These are phyloP conservation scores for Agriopis leucophaearia DNA, from an alignment of 2,888 invertebrate genomes.

Conservation along the genomic window DNA sequence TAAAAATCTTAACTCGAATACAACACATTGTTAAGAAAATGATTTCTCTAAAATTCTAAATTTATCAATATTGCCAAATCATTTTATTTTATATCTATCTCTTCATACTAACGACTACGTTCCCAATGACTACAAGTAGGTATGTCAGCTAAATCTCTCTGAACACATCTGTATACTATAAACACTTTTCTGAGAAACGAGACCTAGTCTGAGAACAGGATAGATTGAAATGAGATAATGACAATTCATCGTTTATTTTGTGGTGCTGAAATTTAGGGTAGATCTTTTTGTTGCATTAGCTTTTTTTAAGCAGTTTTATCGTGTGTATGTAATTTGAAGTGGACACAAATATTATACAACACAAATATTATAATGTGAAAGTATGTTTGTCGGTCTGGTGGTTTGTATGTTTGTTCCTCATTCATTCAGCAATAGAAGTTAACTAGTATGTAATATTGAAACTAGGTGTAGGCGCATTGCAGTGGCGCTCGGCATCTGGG, in stretches of 20 bases:
- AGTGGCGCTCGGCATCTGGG: constrained; percentile 63
- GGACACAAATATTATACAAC: too few relatives aligned
- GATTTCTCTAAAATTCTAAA: too few relatives aligned
- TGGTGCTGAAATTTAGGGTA: too few relatives aligned
- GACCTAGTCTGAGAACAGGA: constrained; percentile 12
- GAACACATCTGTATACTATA: constrained; percentile 23
- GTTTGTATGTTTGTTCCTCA: background rate
- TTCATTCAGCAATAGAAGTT: background rate
- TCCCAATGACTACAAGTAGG: background rate
- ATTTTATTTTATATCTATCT: too few relatives aligned
- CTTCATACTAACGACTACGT: background rate
- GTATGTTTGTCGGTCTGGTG: background rate
- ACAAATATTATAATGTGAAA: too few relatives aligned
- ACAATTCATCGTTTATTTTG: too few relatives aligned
- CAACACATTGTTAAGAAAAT: too few relatives aligned
- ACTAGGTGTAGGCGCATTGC: constrained; percentile 53
- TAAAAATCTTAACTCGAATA: too few relatives aligned
- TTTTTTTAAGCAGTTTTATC: too few relatives aligned
- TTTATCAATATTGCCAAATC: background rate
- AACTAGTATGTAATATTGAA: constrained; percentile 2
- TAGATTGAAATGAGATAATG: background rate
- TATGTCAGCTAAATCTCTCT: background rate
- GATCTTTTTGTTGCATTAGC: too few relatives aligned
- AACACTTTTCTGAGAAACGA: constrained; percentile 23
- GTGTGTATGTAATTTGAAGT: too few relatives aligned